These are phyloP conservation scores for Haemorhous mexicanus DNA, from an alignment of 2,113 vertebrate species.

Conservation along the genomic window DNA sequence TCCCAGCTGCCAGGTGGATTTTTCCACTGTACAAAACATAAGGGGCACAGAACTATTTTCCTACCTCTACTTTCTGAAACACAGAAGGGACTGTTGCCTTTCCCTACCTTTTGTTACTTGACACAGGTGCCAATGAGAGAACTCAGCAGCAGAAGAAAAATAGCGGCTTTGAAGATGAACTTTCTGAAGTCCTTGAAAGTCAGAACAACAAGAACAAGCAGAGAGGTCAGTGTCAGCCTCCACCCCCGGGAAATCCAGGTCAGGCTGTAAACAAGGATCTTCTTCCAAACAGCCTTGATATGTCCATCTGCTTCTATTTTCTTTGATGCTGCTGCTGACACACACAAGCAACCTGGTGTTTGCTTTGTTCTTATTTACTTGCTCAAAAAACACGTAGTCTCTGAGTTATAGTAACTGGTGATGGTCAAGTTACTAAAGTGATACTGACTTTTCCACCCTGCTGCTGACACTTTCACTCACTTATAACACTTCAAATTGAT, in stretches of 20 bases:
- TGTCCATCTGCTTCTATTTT: constrained; percentile 10
- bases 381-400: background rate
- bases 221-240: constrained; percentile 67
- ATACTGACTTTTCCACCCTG: background rate
- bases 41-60: background rate
- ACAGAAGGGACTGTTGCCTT: background rate
- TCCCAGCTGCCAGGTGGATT: background rate
- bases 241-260: background rate
- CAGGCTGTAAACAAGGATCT: background rate
- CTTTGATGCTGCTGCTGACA: background rate
- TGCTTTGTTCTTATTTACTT: background rate
- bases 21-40: background rate
- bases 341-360: background rate
- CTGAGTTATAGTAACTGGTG: background rate
- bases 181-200: constrained; percentile 67
- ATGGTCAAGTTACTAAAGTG: background rate
- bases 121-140: constrained; percentile 79
- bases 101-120: background rate
- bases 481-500: background rate
- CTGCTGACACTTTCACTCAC: background rate
- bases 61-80: background rate
- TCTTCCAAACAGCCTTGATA: constrained; percentile 12
- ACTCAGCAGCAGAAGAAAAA: constrained; percentile 72
- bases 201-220: constrained; percentile 32
- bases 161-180: constrained; percentile 63